A percentile compares a stretch with the other conserved stretches of the same genome.
phyloP scores from a whole-genome alignment of 2,797 vertebrate species.

The Manis pentadactyla region DNA sequence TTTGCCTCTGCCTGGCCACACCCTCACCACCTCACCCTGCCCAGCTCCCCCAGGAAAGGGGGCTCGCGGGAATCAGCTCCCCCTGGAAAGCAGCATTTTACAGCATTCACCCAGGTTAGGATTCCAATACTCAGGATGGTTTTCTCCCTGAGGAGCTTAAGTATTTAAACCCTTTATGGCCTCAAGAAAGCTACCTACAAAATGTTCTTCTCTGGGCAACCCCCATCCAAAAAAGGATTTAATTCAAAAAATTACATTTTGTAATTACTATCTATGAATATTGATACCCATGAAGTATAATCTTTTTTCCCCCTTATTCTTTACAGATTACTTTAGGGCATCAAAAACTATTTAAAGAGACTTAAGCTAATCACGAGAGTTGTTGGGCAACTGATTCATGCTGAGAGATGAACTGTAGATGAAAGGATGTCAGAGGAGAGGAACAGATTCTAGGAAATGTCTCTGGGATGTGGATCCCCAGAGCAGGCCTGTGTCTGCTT shows the following conservation, averaged over 20 bases:
- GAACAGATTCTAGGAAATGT: background rate
- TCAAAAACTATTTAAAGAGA: constrained; percentile 37
- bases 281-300: background rate
- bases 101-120: constrained; percentile 6
- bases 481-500: background rate
- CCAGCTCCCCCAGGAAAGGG: background rate
- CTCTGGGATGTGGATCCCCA: background rate
- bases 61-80: background rate
- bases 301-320: background rate
- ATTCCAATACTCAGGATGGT: background rate
- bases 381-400: background rate
- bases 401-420: background rate
- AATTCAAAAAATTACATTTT: constrained; percentile 26
- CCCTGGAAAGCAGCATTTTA: constrained; percentile 3
- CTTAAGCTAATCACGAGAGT: constrained; percentile 41
- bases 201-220: background rate
- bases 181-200: background rate
- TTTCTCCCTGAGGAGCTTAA: background rate
- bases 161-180: background rate
- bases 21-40: background rate
- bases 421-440: constrained; percentile 1
- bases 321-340: background rate
- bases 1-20: background rate
- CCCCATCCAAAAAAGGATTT: background rate
- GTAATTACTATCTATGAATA: constrained; percentile 27